phyloP scores from a whole-genome alignment of 1,140 invertebrate species.

The Neodiprion pinetum region DNA sequence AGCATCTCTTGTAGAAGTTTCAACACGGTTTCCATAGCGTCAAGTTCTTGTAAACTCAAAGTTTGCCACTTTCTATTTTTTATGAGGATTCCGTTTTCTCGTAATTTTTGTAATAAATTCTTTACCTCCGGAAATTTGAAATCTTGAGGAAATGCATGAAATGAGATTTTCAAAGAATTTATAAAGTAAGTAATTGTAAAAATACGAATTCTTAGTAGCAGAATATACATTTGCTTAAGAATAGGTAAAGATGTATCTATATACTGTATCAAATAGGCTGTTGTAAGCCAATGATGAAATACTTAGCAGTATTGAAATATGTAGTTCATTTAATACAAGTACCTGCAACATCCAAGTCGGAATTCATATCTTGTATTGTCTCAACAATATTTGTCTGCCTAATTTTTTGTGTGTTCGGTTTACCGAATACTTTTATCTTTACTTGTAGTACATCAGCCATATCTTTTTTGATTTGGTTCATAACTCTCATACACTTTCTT shows the following conservation, averaged over 20 bases:
- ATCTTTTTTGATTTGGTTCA: constrained; percentile 64
- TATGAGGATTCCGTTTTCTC: not conserved
- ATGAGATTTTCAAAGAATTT: not conserved
- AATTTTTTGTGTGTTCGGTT: no score
- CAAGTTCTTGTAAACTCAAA: not conserved
- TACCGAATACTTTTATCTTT: constrained; percentile 49
- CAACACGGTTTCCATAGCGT: not conserved
- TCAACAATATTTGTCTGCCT: not conserved
- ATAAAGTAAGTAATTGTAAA: not conserved
- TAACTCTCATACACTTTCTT: constrained; percentile 67
- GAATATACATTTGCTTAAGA: no score
- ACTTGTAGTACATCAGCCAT: constrained; percentile 65
- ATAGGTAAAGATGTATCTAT: no score
- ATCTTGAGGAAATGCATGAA: not conserved
- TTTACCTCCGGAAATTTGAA: not conserved
- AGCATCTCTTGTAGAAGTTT: not conserved
- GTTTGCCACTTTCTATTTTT: not conserved
- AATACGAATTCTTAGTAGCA: not conserved
- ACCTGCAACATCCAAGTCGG: not conserved
- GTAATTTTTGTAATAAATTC: not conserved
- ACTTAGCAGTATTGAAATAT: no score
- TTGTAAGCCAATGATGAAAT: no score
- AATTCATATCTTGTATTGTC: not conserved
- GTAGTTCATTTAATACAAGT: not conserved
- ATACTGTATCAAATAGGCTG: no score